Percentiles rank a stretch among this genome's conserved stretches.
phyloP scores from a whole-genome alignment of 2,888 invertebrate genomes.

The Coremacera marginata region DNA sequence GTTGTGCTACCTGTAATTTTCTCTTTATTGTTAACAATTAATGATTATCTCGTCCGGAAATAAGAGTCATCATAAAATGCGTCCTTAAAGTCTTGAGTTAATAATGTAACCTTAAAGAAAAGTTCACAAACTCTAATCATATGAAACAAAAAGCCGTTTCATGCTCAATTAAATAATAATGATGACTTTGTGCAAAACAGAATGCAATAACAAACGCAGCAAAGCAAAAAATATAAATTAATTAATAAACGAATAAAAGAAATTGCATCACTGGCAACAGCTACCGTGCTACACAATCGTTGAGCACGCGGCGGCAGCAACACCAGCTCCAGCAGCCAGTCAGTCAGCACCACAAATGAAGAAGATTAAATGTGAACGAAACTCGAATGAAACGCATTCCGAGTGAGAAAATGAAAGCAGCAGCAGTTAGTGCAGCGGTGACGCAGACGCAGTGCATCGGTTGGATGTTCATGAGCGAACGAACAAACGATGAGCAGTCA shows the following conservation, averaged over 20 bases:
- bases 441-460: neutral
- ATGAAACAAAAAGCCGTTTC: neutral
- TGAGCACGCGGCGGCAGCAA: too few species aligned
- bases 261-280: slow-evolving; percentile 13
- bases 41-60: too few species aligned
- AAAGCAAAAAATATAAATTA: neutral
- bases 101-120: too few species aligned
- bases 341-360: neutral
- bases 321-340: too few species aligned
- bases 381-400: slow-evolving; percentile 24
- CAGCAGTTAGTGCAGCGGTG: neutral
- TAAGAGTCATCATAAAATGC: too few species aligned
- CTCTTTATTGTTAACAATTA: too few species aligned
- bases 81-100: too few species aligned
- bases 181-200: too few species aligned
- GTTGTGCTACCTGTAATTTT: too few species aligned
- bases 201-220: neutral
- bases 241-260: slow-evolving; percentile 2
- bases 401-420: slow-evolving; percentile 27
- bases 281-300: neutral
- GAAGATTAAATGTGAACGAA: neutral
- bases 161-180: neutral
- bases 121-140: too few species aligned
- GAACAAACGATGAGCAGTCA: neutral
- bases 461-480: neutral